Conservation (phyloP, 2,113 vertebrate species). For the Theristicus caerulescens region DNA sequence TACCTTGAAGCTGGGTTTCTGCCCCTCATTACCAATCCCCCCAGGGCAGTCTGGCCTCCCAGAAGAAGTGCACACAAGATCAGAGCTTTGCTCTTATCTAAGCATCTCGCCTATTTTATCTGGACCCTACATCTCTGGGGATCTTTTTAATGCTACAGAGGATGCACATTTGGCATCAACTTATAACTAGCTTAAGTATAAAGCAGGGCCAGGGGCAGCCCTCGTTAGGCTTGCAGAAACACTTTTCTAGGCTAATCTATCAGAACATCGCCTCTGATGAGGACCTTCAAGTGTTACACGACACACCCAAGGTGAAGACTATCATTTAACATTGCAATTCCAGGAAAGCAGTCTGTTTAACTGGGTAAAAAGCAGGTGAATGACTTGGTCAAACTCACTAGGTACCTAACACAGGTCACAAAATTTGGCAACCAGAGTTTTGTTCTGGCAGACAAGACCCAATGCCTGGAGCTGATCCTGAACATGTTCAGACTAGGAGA, state of each 20-base stretch:
- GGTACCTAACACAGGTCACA: background rate
- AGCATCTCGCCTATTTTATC: background rate
- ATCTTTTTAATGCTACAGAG: background rate
- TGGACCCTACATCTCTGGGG: background rate
- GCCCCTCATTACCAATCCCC: slow-evolving; percentile 10
- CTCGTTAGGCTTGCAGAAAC: background rate
- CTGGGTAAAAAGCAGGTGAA: background rate
- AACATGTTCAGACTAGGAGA: background rate
- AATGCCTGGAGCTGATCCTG: background rate
- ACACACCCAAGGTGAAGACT: background rate
- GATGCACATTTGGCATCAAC: background rate
- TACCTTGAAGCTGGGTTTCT: background rate
- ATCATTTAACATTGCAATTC: background rate
- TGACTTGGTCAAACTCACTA: background rate
- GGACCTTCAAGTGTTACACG: background rate
- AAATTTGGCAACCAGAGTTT: background rate
- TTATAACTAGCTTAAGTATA: background rate
- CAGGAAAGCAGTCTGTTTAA: background rate
- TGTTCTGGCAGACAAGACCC: background rate
- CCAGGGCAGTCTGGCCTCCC: background rate
- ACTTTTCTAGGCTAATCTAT: background rate
- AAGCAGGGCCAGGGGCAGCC: background rate
- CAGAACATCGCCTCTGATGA: background rate
- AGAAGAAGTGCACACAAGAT: background rate
- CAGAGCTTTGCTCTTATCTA: background rate